These are phyloP conservation scores for Phataginus tricuspis DNA, from an alignment of 2,797 vertebrate species.

Conservation along the genomic window DNA sequence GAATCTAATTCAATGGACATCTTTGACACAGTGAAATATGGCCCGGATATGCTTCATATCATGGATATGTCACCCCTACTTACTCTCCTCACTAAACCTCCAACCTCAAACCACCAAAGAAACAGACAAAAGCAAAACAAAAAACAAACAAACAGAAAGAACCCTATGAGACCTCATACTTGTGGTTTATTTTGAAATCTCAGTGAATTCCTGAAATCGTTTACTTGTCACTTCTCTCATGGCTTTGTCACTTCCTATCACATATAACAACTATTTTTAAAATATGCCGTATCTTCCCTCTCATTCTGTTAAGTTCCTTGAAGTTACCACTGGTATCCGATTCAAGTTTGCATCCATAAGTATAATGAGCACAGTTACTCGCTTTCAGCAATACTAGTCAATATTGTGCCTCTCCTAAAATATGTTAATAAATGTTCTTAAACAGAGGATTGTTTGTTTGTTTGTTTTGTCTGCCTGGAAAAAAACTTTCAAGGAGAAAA, in stretches of 20 bases:
- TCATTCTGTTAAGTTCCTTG: background rate
- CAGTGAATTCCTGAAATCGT: constrained; percentile 54
- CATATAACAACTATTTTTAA: background rate
- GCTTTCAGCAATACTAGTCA: background rate
- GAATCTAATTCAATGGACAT: background rate
- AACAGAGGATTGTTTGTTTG: background rate
- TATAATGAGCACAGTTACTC: background rate
- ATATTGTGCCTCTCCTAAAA: background rate
- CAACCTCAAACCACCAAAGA: constrained; percentile 43
- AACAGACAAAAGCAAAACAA: constrained; percentile 49
- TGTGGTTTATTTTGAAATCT: constrained; percentile 44
- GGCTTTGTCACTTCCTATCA: background rate
- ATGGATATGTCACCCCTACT: background rate
- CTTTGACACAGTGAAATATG: background rate
- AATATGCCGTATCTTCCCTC: background rate
- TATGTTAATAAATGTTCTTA: background rate
- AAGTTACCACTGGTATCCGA: background rate
- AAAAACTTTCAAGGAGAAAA: background rate
- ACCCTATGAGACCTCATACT: constrained; percentile 10
- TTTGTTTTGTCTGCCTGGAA: background rate
- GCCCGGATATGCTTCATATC: background rate
- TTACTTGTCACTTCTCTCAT: constrained; percentile 29
- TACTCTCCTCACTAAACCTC: background rate
- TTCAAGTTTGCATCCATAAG: background rate
- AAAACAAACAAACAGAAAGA: constrained; percentile 5